phyloP scores from a whole-genome alignment of 2,888 invertebrate species.

The Nomada fabriciana region DNA sequence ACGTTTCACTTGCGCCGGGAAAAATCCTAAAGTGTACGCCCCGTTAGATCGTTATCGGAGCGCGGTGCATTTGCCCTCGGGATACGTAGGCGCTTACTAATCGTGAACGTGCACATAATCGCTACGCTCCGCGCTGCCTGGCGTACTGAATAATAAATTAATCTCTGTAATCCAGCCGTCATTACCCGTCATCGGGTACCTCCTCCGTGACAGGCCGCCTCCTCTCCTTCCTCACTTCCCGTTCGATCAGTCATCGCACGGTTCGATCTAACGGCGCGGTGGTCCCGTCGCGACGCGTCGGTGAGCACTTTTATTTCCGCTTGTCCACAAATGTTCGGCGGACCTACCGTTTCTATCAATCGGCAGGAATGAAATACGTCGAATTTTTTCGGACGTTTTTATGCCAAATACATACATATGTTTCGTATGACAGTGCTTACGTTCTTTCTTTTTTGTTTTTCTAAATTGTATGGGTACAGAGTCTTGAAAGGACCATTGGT shows the following conservation, averaged over 20 bases:
- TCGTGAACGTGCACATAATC: constrained; percentile 63
- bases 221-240: constrained; percentile 45
- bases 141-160: constrained; percentile 70
- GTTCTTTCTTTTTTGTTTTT: too few species aligned
- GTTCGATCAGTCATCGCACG: constrained; percentile 43
- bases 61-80: constrained; percentile 33
- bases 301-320: background rate
- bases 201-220: constrained; percentile 33
- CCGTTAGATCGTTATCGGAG: constrained; percentile 48
- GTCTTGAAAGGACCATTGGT: too few species aligned
- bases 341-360: too few species aligned
- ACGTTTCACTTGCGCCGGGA: constrained; percentile 33
- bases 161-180: constrained; percentile 64
- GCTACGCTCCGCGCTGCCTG: constrained; percentile 26
- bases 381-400: too few species aligned
- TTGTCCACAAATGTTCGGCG: background rate
- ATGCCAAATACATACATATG: too few species aligned
- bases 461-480: too few species aligned
- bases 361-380: too few species aligned
- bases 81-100: constrained; percentile 52
- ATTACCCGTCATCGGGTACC: constrained; percentile 60
- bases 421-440: too few species aligned
- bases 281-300: background rate
- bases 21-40: constrained; percentile 53
- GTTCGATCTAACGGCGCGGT: constrained; percentile 27